Evolutionary conservation across 2,888 invertebrate species (phyloP), one percentile per base, ranked within the genome.

Genomic region (Steinernema hermaphroditum): DNA sequence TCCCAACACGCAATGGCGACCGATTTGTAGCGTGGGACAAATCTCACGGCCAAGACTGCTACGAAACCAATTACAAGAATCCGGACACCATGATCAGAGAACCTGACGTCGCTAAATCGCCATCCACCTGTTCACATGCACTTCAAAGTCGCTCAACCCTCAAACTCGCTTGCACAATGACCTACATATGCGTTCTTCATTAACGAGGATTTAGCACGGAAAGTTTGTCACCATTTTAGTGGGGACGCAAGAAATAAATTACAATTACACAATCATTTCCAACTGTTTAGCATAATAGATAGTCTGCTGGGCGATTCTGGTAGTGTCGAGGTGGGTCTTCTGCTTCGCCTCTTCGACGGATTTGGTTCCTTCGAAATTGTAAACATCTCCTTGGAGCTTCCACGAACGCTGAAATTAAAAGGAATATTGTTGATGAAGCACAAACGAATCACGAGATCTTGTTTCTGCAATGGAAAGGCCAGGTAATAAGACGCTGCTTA

Each of bases 261-360:
- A 43, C 44, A 75, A 77, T 91, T 92, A 97, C 76, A 98, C 96
- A 90, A 98, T 98, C 95, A 96, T 97, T 89, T 98, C 97, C 81
- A 98, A 90, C 90, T 98, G 96, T 86, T 93, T 91, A 1, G 97
- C 98, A 88, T 98, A 98, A 87, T 94, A 94, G 82, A 98, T 93
- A 22, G 94, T 93, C 88, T 96, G 94, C 85, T 93, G 92, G 0
- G 96, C 95, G 41, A 98, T 90, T 86, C 95, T 93, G 37, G 91
- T 90, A 8, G 96, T 94, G 0, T 96, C 96, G 80, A 98, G 91
- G 77, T 0, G 41, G n/a, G 77, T 92, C 83, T 92, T 92, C 69
- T 32, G 27, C n/a, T 29, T 24, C 12, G 68, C 71, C 57, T 72
- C 46, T 73, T 87, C 87, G 81, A 78, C 80, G 9, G 78, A 82